A percentile compares a stretch with the other conserved stretches of the same genome.
phyloP scores from a whole-genome alignment of 2,888 invertebrate species.

The Pelosia muscerda region DNA sequence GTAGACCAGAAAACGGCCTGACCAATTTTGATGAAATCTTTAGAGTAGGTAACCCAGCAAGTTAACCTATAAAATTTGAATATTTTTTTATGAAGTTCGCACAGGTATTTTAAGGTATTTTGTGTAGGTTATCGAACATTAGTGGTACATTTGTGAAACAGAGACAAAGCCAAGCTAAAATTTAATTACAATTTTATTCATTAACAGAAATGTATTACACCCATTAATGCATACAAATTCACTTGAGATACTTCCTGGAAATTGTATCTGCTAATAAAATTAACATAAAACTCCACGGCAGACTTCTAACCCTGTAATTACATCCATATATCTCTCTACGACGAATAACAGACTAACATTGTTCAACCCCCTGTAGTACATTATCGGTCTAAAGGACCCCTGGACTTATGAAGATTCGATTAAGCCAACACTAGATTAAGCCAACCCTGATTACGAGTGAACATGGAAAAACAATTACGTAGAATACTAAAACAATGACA shows the following conservation, averaged over 20 bases:
- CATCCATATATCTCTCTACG: slow-evolving; percentile 71
- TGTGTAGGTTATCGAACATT: too few species aligned
- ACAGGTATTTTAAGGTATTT: too few species aligned
- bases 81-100: too few species aligned
- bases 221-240: slow-evolving; percentile 41
- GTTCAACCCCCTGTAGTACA: slow-evolving; percentile 60
- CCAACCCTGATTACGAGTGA: slow-evolving; percentile 73
- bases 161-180: neutral
- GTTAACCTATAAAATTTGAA: too few species aligned
- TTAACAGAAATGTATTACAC: neutral
- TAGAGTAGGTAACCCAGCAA: too few species aligned
- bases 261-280: slow-evolving; percentile 45
- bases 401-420: slow-evolving; percentile 81
- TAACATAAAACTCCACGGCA: slow-evolving; percentile 53
- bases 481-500: slow-evolving; percentile 81
- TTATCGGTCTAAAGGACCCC: slow-evolving; percentile 54
- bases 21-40: too few species aligned
- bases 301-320: slow-evolving; percentile 66
- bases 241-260: slow-evolving; percentile 47
- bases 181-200: neutral
- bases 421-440: slow-evolving; percentile 75
- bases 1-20: too few species aligned
- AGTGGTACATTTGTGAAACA: too few species aligned
- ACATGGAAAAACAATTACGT: slow-evolving; percentile 86
- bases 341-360: slow-evolving; percentile 71